phyloP scores from a whole-genome alignment of 2,113 vertebrate genomes.

The Cebus imitator region DNA sequence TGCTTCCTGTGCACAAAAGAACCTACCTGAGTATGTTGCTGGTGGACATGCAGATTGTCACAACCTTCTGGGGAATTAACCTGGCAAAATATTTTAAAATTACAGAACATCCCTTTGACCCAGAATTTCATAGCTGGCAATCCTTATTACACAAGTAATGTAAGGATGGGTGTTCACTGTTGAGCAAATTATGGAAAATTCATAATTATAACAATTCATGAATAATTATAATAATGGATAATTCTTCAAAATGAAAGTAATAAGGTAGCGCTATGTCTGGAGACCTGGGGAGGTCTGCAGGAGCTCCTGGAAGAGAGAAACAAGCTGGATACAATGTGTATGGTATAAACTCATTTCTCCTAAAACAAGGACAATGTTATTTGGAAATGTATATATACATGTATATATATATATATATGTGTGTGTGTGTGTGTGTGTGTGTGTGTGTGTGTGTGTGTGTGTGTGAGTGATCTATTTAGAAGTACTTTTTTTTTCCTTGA shows the following conservation, averaged over 20 bases:
- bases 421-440: no score
- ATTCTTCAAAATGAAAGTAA: background rate
- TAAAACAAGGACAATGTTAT: background rate
- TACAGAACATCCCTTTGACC: background rate
- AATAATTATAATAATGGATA: background rate
- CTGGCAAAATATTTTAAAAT: background rate
- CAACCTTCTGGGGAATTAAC: background rate
- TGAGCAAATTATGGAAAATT: background rate
- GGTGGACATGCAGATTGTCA: rapidly evolving
- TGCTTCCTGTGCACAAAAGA: background rate
- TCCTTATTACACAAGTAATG: background rate
- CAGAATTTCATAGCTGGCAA: background rate
- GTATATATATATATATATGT: background rate
- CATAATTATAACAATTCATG: background rate
- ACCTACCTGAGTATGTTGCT: rapidly evolving
- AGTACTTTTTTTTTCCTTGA: background rate
- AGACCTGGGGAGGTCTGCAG: no score
- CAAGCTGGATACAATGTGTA: background rate
- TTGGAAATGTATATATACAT: background rate
- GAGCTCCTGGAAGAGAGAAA: background rate
- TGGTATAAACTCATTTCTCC: background rate
- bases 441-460: no score
- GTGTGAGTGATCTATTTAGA: background rate
- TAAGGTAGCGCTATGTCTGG: background rate
- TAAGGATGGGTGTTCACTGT: background rate